Percentiles rank a stretch among this genome's conserved stretches.
phyloP scores from a whole-genome alignment of 1,140 invertebrate genomes.

The Aleiodes sp. region DNA sequence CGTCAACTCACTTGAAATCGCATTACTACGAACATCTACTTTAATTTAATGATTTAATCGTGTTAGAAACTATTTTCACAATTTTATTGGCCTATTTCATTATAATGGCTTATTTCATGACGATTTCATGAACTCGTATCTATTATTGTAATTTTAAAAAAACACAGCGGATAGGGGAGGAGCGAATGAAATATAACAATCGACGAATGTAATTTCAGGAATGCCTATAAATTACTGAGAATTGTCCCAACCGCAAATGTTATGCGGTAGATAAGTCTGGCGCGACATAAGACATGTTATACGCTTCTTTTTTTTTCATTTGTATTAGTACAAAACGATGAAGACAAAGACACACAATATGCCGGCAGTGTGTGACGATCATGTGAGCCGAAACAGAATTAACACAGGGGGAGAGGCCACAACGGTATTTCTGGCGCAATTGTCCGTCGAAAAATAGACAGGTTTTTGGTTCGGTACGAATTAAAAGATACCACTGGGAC shows the following conservation, averaged over 20 bases:
- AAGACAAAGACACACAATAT: not conserved
- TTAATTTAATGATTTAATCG: no score
- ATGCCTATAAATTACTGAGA: constrained; percentile 28
- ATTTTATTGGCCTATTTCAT: no score
- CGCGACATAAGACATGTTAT: constrained; percentile 26
- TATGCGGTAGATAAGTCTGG: constrained; percentile 26
- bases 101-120: no score
- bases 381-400: constrained; percentile 59
- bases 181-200: no score
- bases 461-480: constrained; percentile 50
- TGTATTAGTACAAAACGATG: not conserved
- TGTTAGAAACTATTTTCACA: no score
- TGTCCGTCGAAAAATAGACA: constrained; percentile 64
- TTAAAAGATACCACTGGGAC: constrained; percentile 53
- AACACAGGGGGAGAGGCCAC: constrained; percentile 54
- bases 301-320: constrained; percentile 10
- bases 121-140: no score
- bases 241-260: no score
- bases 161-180: no score
- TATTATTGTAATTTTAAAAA: no score
- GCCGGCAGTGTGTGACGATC: constrained; percentile 44
- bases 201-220: no score
- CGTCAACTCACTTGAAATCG: no score
- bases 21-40: no score
- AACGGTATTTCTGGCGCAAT: constrained; percentile 62